Percentiles rank a stretch among this genome's conserved stretches.
phyloP scores from a whole-genome alignment of 2,113 vertebrate species.

The Oncorhynchus gorbuscha region DNA sequence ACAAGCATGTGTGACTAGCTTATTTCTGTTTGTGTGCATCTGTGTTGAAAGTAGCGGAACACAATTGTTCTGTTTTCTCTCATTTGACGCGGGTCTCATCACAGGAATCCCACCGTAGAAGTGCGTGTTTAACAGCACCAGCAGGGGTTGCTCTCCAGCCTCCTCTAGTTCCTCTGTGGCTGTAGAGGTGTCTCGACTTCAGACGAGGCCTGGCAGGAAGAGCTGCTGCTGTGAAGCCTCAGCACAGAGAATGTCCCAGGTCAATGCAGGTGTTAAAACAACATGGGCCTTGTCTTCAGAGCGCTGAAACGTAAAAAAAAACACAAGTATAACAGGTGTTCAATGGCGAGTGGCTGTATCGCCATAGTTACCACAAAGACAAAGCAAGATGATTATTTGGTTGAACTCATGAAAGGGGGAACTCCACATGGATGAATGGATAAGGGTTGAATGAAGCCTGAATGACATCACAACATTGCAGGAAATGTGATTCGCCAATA shows the following conservation, averaged over 20 bases:
- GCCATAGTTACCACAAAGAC: too few relatives aligned
- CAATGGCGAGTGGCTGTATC: too few relatives aligned
- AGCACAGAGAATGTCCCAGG: conserved; percentile 14
- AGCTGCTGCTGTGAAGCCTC: conserved; percentile 1
- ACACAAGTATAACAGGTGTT: neutral
- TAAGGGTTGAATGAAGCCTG: too few relatives aligned
- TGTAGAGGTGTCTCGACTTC: conserved; percentile 1
- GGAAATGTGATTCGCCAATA: conserved; percentile 19
- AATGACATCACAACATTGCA: neutral
- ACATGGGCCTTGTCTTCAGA: neutral
- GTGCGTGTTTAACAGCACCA: conserved; percentile 7
- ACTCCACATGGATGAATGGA: too few relatives aligned
- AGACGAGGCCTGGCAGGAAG: conserved; percentile 10
- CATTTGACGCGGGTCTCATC: conserved; percentile 24
- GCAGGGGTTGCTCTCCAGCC: neutral
- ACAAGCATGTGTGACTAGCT: conserved; percentile 37
- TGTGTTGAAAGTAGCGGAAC: neutral
- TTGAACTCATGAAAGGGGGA: too few relatives aligned
- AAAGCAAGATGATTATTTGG: too few relatives aligned
- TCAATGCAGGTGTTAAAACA: conserved; percentile 21
- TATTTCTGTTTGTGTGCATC: conserved; percentile 22
- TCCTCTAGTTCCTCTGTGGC: conserved; percentile 24
- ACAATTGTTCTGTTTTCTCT: neutral
- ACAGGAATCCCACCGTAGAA: conserved; percentile 10
- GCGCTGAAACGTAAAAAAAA: neutral